A percentile compares a stretch with the other conserved stretches of the same genome.
Conservation (phyloP, 2,888 invertebrate genomes). For the Monochamus alternatus region DNA sequence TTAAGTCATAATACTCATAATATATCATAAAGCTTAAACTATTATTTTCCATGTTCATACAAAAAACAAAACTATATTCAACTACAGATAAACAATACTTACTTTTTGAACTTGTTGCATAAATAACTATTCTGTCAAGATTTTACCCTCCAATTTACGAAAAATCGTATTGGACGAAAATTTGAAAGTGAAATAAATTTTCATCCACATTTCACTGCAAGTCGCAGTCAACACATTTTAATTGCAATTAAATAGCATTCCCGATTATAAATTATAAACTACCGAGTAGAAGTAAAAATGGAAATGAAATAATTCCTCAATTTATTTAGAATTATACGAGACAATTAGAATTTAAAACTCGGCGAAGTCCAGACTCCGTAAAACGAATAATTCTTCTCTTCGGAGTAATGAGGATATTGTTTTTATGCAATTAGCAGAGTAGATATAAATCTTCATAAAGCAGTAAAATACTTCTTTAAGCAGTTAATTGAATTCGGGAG, state of each 20-base stretch:
- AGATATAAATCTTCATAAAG: constrained; percentile 53
- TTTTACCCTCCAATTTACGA: too few relatives aligned
- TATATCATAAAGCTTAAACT: too few relatives aligned
- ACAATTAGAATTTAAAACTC: constrained; percentile 23
- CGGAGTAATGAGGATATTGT: constrained; percentile 57
- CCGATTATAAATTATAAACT: constrained; percentile 13
- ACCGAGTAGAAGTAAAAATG: constrained; percentile 12
- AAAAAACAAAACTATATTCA: too few relatives aligned
- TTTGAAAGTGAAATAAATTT: too few relatives aligned
- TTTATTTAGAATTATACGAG: constrained; percentile 30
- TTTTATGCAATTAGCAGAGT: constrained; percentile 59
- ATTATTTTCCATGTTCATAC: too few relatives aligned
- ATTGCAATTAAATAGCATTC: background rate
- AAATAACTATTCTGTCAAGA: too few relatives aligned
- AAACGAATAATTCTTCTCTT: constrained; percentile 36
- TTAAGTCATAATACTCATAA: too few relatives aligned
- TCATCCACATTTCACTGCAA: background rate
- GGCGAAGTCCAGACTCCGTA: constrained; percentile 7
- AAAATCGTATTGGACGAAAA: too few relatives aligned
- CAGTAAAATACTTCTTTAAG: constrained; percentile 56
- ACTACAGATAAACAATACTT: too few relatives aligned
- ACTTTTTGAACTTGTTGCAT: too few relatives aligned
- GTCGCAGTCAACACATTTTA: background rate
- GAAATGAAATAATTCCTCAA: constrained; percentile 31
- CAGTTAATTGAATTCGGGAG: constrained; percentile 55